Base-by-base conservation (phyloP, 2,888 invertebrate species). In the Cerastis leucographa region DNA sequence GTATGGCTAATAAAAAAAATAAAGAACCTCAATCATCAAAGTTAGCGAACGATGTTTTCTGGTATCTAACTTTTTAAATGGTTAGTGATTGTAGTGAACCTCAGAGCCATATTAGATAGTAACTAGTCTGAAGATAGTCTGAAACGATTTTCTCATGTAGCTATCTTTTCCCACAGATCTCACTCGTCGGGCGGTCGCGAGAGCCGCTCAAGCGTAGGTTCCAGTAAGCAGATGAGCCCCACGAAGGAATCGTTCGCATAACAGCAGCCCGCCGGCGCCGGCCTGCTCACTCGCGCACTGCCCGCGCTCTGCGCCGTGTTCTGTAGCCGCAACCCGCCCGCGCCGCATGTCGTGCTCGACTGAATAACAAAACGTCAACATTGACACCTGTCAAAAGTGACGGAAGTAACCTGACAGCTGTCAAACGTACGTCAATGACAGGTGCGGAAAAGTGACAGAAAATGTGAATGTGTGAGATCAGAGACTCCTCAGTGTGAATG, bases 201-300 rank as follows among this genome's bases (percentile, higher is more conserved):
- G 80, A 95, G 95, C 83, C 95, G 97, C 29, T 91, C 94, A 2
- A 96, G 96, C 89, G 91, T 87, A 8, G 90, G 94, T 35, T 95
- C 89, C 44, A 92, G 94, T 74, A 95, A 96, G 92, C 94, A 93
- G 67, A 83, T 92, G 75, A 95, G 94, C 62, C 96, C 96, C 12
- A 92, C 91, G 3, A 95, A 95, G 88, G 96, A 96, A 78, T 94
- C 96, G 89, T 94, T 91, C 92, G 96, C 96, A 93, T 96, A 96
- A 95, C 96, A 90, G 85, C 90, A 94, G 91, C 90, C 91, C 81
- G 77, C 92, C 89, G 93, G 93, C 91, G 94, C 93, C 78, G 94
- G 95, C 77, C 88, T 94, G 35, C 93, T 95, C 74, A 89, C 93
- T 82, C 89, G 92, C 89, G 96, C 96, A 25, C 89, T 96, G 86